These are phyloP conservation scores for Ichneumoninae sp. DNA, from an alignment of 2,888 invertebrate species.

Conservation along the genomic window DNA sequence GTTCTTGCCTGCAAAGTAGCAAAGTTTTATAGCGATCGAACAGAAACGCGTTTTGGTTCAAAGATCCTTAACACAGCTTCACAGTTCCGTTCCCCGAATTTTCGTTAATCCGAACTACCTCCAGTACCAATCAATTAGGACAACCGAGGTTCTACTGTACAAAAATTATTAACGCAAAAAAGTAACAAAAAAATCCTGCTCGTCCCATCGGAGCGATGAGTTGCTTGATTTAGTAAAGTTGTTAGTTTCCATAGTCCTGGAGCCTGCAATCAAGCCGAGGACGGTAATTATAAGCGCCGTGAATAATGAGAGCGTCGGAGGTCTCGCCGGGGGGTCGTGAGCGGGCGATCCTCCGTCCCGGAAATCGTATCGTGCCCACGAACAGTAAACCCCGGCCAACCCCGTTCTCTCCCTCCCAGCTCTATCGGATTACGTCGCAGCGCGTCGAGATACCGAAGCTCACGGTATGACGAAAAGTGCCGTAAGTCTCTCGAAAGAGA, in stretches of 20 bases:
- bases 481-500: neutral
- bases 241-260: constrained; percentile 54
- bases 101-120: too few relatives aligned
- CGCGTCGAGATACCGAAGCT: neutral
- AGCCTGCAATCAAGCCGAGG: constrained; percentile 62
- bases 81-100: too few relatives aligned
- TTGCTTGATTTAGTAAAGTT: constrained; percentile 56
- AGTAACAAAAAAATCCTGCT: neutral
- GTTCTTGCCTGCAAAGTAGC: too few relatives aligned
- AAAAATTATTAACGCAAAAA: neutral
- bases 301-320: constrained; percentile 57
- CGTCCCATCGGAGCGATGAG: constrained; percentile 1
- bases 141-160: too few relatives aligned
- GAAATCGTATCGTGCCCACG: constrained; percentile 54
- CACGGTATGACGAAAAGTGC: constrained; percentile 3
- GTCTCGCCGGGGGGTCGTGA: neutral
- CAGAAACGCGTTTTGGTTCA: too few relatives aligned
- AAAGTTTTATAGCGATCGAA: too few relatives aligned
- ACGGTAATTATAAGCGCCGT: constrained; percentile 61
- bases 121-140: too few relatives aligned
- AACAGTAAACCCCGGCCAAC: constrained; percentile 10
- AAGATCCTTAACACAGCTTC: too few relatives aligned
- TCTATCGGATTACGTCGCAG: constrained; percentile 48
- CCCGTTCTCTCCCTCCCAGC: neutral
- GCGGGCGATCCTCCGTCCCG: constrained; percentile 15